Conservation (phyloP, 2,113 vertebrate genomes). For the Mesembrinibis cayennensis region DNA sequence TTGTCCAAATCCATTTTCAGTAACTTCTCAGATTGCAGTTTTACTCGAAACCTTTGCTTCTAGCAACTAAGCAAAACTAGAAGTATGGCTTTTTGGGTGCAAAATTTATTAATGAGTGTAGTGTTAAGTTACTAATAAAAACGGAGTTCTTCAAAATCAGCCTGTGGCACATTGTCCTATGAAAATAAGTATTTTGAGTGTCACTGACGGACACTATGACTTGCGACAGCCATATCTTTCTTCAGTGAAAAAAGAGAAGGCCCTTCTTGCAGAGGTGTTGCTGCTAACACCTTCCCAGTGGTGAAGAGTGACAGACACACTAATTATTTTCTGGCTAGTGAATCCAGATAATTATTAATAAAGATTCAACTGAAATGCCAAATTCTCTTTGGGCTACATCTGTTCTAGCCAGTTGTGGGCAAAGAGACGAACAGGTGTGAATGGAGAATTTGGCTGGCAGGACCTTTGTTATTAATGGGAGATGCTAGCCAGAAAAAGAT, state of each 20-base stretch:
- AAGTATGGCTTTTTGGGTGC: not conserved
- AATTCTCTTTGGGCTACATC: not conserved
- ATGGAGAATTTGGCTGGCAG: not conserved
- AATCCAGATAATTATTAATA: not conserved
- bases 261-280: not conserved
- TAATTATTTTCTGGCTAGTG: not conserved
- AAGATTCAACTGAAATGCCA: not conserved
- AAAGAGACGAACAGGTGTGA: not conserved
- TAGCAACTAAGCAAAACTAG: not conserved
- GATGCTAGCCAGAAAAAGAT: not conserved
- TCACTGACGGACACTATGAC: not conserved
- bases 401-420: not conserved
- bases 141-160: not conserved
- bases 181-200: not conserved
- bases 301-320: not conserved
- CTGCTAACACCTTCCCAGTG: not conserved
- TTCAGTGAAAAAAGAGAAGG: not conserved
- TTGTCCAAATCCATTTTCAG: not conserved
- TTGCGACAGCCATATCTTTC: fast-evolving
- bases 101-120: not conserved
- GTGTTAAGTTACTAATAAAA: not conserved
- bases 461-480: not conserved
- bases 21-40: not conserved
- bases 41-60: not conserved
- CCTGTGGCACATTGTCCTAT: not conserved